Conservation (phyloP, 2,888 invertebrate genomes). For the Papilio protenor region DNA sequence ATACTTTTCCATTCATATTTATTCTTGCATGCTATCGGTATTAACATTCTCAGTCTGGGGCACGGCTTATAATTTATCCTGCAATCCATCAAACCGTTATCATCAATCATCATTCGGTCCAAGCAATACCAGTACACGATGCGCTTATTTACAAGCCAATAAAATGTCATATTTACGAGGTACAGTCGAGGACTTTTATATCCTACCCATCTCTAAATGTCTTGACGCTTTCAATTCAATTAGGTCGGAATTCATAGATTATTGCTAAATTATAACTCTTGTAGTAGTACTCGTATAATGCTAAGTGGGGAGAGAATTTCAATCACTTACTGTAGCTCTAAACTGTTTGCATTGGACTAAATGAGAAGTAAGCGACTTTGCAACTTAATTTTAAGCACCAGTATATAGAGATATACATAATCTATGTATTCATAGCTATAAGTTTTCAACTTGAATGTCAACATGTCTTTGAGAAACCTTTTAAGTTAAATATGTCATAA, state of each 20-base stretch:
- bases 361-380: not conserved
- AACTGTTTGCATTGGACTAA: not conserved
- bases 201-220: not conserved
- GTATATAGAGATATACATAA: not conserved
- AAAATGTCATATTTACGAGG: not conserved
- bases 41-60: constrained; percentile 12
- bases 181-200: not conserved
- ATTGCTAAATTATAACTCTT: too few relatives aligned
- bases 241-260: not conserved
- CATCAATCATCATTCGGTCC: constrained; percentile 16
- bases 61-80: constrained; percentile 8
- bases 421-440: not conserved
- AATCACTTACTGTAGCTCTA: not conserved
- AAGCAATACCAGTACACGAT: constrained; percentile 5
- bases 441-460: not conserved
- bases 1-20: not conserved
- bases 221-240: not conserved
- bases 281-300: too few relatives aligned
- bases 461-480: constrained; percentile 4
- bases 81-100: constrained; percentile 18
- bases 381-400: not conserved
- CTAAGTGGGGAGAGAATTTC: not conserved
- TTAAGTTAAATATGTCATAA: constrained; percentile 7
- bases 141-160: constrained; percentile 10
- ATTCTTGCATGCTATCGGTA: constrained; percentile 1